Percentiles rank a stretch among this genome's conserved stretches.
These are phyloP conservation scores for Helogale parvula DNA, from an alignment of 2,113 vertebrate genomes.

Conservation along the genomic window DNA sequence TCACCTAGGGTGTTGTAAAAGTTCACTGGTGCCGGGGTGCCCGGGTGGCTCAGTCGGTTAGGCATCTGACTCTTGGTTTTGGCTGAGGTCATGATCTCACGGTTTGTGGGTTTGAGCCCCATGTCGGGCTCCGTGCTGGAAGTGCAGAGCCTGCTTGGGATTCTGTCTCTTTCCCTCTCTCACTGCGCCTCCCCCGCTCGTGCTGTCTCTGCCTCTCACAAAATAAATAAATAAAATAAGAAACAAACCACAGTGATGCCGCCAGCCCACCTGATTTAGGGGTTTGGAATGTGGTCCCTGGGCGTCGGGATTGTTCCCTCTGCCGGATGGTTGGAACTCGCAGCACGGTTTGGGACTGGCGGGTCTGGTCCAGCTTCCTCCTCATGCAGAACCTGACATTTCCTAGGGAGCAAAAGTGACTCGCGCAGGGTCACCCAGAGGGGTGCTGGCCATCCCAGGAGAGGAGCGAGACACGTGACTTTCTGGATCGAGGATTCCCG, in stretches of 20 bases:
- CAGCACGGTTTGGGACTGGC: background rate
- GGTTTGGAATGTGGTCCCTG: too few relatives aligned
- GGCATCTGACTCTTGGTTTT: too few relatives aligned
- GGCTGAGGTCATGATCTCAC: too few relatives aligned
- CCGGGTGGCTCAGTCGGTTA: too few relatives aligned
- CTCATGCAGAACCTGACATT: background rate
- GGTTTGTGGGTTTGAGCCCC: too few relatives aligned
- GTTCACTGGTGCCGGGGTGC: background rate
- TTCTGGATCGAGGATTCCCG: background rate
- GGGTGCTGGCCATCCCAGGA: background rate
- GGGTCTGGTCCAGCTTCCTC: background rate
- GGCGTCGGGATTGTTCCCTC: background rate
- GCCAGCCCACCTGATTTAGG: background rate
- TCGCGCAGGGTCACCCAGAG: background rate
- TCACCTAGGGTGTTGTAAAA: background rate
- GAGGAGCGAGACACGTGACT: background rate
- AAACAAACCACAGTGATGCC: background rate
- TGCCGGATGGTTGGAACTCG: background rate
- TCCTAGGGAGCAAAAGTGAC: background rate
- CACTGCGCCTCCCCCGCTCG: too few relatives aligned
- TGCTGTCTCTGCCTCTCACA: too few relatives aligned
- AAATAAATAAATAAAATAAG: background rate
- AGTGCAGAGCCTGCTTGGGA: too few relatives aligned
- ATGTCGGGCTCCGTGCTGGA: too few relatives aligned
- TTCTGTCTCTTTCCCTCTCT: too few relatives aligned